Evolutionary conservation across 2,888 invertebrate species (phyloP), one percentile per base, ranked within the genome.

Genomic region (Clepsis dumicolana): DNA sequence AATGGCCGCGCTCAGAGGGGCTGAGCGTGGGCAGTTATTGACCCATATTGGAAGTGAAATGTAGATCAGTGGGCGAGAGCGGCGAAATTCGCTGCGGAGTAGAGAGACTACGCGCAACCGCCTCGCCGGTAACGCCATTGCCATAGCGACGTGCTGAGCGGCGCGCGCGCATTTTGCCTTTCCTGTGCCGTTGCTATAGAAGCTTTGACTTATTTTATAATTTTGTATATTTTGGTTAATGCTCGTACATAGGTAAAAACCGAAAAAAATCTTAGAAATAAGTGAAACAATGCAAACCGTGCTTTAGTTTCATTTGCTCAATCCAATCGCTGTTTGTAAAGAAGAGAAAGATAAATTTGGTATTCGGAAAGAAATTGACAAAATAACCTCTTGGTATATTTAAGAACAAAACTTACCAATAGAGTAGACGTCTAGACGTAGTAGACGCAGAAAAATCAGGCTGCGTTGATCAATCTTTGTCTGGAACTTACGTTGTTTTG

Each of bases 11-110:
- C 83, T 80, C 88, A 87, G 89, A 88, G 92, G 92, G 92, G 91
- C 91, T 88, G 88, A 89, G 93, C 91, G 93, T 93, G 91, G 93
- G 92, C 93, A 93, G 93, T 93, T 93, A 93, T 93, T 92, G 93
- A 93, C 93, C 93, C 90, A 93, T 93, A 93, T 93, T 92, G 85
- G 86, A 86, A 88, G 92, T 92, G 89, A 93, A 94, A 94, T 93
- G 94, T 94, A 93, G 94, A 94, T 94, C 93, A 94, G 94, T 94
- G 93, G 94, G 94, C 93, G 93, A 94, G 89, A 90, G 91, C 90
- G 91, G 91, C 92, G 90, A 91, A 93, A 85, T 92, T 91, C 81
- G 87, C 89, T 77, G 87, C 85, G 81, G 87, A 89, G 85, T 82
- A 84, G 80, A 76, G 74, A 76, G 73, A 77, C 73, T 72, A 76